Conservation (phyloP, 2,797 vertebrate species). For the Anniella stebbinsi region DNA sequence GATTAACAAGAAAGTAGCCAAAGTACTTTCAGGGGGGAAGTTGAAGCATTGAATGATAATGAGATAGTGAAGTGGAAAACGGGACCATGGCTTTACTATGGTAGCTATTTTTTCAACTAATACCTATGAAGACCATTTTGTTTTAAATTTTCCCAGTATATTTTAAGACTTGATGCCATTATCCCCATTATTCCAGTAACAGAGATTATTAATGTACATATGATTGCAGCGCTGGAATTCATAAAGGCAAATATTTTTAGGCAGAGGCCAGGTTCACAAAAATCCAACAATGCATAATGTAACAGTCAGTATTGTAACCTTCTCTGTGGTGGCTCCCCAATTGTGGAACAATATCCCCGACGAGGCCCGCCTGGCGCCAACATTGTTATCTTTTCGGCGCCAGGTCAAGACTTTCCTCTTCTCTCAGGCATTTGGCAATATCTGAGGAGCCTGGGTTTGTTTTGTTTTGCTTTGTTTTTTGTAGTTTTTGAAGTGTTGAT, state of each 20-base stretch:
- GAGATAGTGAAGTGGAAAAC: slow-evolving; percentile 24
- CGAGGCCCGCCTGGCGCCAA: too few relatives aligned
- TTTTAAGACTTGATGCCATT: background rate
- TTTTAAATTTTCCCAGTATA: slow-evolving; percentile 24
- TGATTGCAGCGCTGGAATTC: background rate
- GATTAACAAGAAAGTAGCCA: slow-evolving; percentile 73
- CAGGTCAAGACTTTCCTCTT: too few relatives aligned
- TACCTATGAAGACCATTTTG: slow-evolving; percentile 12
- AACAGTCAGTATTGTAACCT: background rate
- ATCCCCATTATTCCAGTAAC: background rate
- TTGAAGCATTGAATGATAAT: slow-evolving; percentile 35
- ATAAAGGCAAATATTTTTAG: background rate
- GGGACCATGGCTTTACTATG: background rate
- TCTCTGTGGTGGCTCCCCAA: too few relatives aligned
- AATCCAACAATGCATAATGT: background rate
- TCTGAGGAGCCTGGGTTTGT: too few relatives aligned
- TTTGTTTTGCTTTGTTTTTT: too few relatives aligned
- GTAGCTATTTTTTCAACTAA: background rate
- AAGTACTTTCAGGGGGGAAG: slow-evolving; percentile 64
- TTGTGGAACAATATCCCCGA: too few relatives aligned
- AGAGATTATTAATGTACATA: background rate
- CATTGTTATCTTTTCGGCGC: too few relatives aligned
- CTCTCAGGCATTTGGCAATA: too few relatives aligned
- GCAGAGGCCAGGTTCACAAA: background rate
- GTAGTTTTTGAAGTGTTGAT: too few relatives aligned